A percentile compares a stretch with the other conserved stretches of the same genome.
These are phyloP conservation scores for Drosophila mimica DNA, from an alignment of 2,888 invertebrate species.

Conservation along the genomic window DNA sequence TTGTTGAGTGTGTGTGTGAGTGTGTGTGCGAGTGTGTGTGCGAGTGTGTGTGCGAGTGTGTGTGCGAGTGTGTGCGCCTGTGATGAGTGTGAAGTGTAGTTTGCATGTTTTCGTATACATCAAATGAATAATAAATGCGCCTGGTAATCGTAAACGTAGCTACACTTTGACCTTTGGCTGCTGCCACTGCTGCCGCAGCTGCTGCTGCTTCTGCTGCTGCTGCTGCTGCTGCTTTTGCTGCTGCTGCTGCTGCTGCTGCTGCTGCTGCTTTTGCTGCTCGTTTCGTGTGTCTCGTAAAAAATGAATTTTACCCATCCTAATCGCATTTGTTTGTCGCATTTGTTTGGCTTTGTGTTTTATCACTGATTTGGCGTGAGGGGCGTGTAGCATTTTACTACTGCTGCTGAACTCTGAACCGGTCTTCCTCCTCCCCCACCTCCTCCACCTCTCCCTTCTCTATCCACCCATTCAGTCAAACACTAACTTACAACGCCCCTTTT, in stretches of 20 bases:
- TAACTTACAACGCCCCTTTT: slow-evolving; percentile 19
- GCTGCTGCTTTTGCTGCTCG: neutral
- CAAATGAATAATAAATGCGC: slow-evolving; percentile 77
- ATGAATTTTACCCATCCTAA: slow-evolving; percentile 48
- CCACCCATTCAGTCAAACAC: neutral
- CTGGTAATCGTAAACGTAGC: slow-evolving; percentile 73
- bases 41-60: slow-evolving; percentile 8
- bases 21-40: slow-evolving; percentile 9
- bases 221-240: slow-evolving; percentile 27
- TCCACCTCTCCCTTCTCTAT: too few relatives aligned
- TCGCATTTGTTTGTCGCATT: slow-evolving; percentile 49
- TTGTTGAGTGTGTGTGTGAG: slow-evolving; percentile 31
- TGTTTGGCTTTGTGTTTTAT: slow-evolving; percentile 39
- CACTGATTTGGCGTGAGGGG: slow-evolving; percentile 47
- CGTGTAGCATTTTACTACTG: slow-evolving; percentile 57
- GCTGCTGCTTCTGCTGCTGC: neutral
- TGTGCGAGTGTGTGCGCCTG: slow-evolving; percentile 8
- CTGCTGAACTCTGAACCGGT: slow-evolving; percentile 49
- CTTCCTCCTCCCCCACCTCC: neutral
- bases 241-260: neutral
- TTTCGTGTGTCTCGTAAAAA: slow-evolving; percentile 20
- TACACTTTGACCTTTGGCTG: slow-evolving; percentile 75
- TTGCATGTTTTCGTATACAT: slow-evolving; percentile 72
- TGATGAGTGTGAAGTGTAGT: slow-evolving; percentile 64
- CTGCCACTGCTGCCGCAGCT: slow-evolving; percentile 23